These are phyloP conservation scores for Lathamus discolor DNA, from an alignment of 2,113 vertebrate genomes.

Conservation along the genomic window DNA sequence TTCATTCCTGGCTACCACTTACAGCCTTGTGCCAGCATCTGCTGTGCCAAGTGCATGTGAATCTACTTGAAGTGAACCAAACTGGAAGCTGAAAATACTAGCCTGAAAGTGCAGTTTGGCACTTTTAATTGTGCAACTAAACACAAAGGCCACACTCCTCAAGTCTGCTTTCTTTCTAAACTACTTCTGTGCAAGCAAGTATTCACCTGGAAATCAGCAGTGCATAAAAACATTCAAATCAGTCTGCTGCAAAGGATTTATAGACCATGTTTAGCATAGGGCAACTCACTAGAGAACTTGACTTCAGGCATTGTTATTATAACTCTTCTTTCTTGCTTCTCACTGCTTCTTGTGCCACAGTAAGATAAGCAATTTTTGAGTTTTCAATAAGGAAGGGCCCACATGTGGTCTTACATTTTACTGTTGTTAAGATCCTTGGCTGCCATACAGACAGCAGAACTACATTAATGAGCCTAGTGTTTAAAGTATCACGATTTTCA, in stretches of 20 bases:
- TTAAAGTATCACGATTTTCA: background rate
- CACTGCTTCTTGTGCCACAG: background rate
- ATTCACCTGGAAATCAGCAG: background rate
- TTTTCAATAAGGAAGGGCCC: background rate
- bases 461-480: background rate
- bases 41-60: background rate
- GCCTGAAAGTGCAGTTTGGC: background rate
- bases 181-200: background rate
- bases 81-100: background rate
- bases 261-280: background rate
- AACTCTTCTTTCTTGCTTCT: background rate
- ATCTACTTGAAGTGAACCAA: background rate
- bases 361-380: background rate
- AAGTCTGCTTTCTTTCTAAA: slow-evolving; percentile 2
- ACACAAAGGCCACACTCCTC: background rate
- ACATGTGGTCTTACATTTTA: background rate
- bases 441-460: background rate
- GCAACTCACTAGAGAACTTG: background rate
- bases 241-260: background rate
- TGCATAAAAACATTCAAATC: background rate
- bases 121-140: background rate
- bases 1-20: background rate
- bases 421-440: background rate
- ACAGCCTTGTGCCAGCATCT: background rate
- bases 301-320: background rate